Base-by-base conservation (phyloP, 2,888 invertebrate species). In the Hyposoter didymator region DNA sequence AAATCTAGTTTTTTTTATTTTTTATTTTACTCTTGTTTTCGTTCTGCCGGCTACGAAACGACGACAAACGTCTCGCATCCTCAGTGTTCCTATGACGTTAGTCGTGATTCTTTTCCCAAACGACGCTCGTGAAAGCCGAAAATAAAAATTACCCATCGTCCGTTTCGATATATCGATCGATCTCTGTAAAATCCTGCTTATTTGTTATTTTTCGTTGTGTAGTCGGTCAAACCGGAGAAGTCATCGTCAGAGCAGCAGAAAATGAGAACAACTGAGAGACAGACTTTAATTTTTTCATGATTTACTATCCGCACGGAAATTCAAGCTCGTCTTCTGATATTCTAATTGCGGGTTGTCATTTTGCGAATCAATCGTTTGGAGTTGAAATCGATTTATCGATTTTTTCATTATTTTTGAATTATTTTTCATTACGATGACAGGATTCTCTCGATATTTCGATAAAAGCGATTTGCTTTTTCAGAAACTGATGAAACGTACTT, bases 1-100 rank as follows among this genome's bases (percentile, higher is more conserved):
- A 69, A 76, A 80, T 80, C 70, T 83, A 76, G 72, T 79, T 74
- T 28, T 28, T 28, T 28, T 28, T 28, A 1, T 28, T 49, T 83
- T 79, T 67, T 83, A 39, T 84, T 49, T 74, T 49, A 73, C 72
- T 83, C 75, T 55, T 73, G 69, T 74, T 81, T 69, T 43, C 64
- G 62, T 66, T 28, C 35, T 47, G 14, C 59, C 59, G 49, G 59
- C 22, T n/a, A 19, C 79, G 12, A 72, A 73, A 67, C 39, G 52
- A 55, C 69, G 47, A 22, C 32, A 1, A 55, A 28, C 28, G 28
- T 59, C 59, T 28, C 22, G 28, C 28, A 19, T 59, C 55, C 39
- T 49, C 49, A 10, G 39, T 39, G 39, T 67, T 69, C 70, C 47
- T 62, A 64, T 10, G 19, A 64, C 43, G 66, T n/a, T 28, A 28